phyloP scores from a whole-genome alignment of 2,113 vertebrate genomes.

The Oreochromis aureus region DNA sequence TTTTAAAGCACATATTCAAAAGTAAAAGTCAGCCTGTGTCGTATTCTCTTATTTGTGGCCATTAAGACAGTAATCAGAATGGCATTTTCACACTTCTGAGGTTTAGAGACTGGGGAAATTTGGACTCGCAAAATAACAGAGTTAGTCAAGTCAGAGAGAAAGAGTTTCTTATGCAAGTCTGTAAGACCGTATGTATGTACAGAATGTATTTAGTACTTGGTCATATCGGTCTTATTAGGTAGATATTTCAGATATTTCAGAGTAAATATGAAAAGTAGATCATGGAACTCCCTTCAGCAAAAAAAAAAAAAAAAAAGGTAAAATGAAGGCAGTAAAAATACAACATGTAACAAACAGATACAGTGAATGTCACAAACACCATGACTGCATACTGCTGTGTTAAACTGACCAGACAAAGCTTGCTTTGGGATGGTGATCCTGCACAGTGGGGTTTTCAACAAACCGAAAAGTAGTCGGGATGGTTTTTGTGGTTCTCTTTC shows the following conservation, averaged over 20 bases:
- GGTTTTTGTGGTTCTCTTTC: conserved; percentile 40
- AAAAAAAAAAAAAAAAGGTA: background rate
- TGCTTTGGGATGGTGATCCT: conserved; percentile 73
- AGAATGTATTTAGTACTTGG: background rate
- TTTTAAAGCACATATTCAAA: background rate
- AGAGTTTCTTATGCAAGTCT: background rate
- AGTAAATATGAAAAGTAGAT: background rate
- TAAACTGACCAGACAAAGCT: conserved; percentile 86
- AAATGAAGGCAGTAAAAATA: background rate
- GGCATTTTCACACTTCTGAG: background rate
- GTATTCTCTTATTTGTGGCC: background rate
- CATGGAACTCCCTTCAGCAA: background rate
- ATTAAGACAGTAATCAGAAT: background rate
- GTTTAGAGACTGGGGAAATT: background rate
- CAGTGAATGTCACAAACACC: background rate
- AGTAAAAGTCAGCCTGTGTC: background rate
- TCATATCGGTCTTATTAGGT: background rate
- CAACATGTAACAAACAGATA: accelerated
- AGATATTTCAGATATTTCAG: background rate
- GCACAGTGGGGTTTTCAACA: conserved; percentile 79
- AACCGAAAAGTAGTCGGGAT: conserved; percentile 68
- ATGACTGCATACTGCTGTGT: background rate
- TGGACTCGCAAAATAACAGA: background rate
- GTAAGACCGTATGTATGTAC: background rate
- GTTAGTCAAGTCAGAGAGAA: background rate